Conservation (phyloP, 2,888 invertebrate genomes). For the Mesochorus sp. region DNA sequence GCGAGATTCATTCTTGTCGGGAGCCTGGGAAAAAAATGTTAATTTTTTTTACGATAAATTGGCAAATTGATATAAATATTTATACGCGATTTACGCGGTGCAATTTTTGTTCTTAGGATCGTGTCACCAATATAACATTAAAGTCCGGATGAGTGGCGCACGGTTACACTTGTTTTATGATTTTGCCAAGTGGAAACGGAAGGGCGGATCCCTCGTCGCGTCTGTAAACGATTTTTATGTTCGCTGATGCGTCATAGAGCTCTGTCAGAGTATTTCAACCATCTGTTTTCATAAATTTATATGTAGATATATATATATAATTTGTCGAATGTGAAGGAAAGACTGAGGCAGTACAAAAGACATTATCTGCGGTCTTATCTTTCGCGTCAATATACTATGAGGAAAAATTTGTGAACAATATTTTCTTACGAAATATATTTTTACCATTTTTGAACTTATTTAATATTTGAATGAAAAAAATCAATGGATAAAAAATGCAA, state of each 20-base stretch:
- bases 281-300: too few relatives aligned
- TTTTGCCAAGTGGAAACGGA: slow-evolving; percentile 41
- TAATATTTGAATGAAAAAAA: too few relatives aligned
- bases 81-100: too few relatives aligned
- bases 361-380: too few relatives aligned
- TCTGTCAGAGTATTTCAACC: not conserved
- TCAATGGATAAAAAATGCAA: not conserved
- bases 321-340: not conserved
- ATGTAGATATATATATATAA: not conserved
- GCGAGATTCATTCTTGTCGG: not conserved
- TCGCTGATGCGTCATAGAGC: slow-evolving; percentile 42
- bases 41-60: too few relatives aligned
- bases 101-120: not conserved
- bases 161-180: slow-evolving; percentile 35
- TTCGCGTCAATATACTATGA: too few relatives aligned
- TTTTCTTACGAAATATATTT: too few relatives aligned
- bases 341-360: not conserved
- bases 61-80: too few relatives aligned
- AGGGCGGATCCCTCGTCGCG: slow-evolving; percentile 35
- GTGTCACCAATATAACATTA: not conserved
- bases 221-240: slow-evolving; percentile 46
- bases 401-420: too few relatives aligned
- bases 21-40: too few relatives aligned
- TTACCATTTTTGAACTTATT: too few relatives aligned
- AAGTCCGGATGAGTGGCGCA: not conserved